phyloP scores from a whole-genome alignment of 2,113 vertebrate species.

The Micronisus gabar region DNA sequence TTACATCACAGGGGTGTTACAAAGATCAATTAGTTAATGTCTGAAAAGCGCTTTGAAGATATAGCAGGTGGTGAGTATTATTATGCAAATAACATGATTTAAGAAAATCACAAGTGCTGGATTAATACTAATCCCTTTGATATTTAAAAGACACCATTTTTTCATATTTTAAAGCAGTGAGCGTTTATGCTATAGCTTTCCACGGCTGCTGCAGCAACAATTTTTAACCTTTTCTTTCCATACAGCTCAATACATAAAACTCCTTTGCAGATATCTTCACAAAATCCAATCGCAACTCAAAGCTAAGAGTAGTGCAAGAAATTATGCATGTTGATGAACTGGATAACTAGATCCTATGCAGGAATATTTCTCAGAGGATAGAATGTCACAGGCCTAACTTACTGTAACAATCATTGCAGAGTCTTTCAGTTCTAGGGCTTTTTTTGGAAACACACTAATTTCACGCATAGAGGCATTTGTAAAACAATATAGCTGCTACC shows the following conservation, averaged over 20 bases:
- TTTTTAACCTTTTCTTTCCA: slow-evolving; percentile 43
- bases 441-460: slow-evolving; percentile 44
- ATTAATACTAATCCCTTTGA: slow-evolving; percentile 67
- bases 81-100: slow-evolving; percentile 59
- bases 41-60: slow-evolving; percentile 59
- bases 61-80: slow-evolving; percentile 54
- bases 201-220: neutral
- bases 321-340: slow-evolving; percentile 47
- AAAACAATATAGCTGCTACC: slow-evolving; percentile 39
- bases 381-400: slow-evolving; percentile 54
- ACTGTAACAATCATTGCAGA: slow-evolving; percentile 48
- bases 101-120: slow-evolving; percentile 62
- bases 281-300: neutral
- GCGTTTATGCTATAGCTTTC: slow-evolving; percentile 15
- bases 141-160: slow-evolving; percentile 56
- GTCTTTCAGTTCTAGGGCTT: neutral
- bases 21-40: slow-evolving; percentile 63
- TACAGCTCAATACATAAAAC: neutral
- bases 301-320: neutral
- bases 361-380: slow-evolving; percentile 60
- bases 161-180: slow-evolving; percentile 61
- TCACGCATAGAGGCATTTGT: slow-evolving; percentile 28
- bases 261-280: slow-evolving; percentile 11
- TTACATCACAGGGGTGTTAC: slow-evolving; percentile 45
- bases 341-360: slow-evolving; percentile 38